These are phyloP conservation scores for Saguinus imperator DNA, from an alignment of 2,113 vertebrate species.

Conservation along the genomic window DNA sequence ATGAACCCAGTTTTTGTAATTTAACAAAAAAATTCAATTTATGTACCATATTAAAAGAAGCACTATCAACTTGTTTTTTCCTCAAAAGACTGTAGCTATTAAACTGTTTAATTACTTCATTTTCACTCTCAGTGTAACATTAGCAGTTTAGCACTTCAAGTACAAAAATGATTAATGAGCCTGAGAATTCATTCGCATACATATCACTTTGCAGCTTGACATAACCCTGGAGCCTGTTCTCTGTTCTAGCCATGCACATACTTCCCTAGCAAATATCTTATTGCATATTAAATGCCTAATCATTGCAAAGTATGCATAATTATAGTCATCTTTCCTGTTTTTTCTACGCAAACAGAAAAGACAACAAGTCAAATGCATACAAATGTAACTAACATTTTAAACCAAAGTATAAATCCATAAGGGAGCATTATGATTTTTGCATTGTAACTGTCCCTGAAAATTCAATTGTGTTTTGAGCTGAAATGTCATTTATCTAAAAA, in stretches of 20 bases:
- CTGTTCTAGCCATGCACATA: constrained; percentile 51
- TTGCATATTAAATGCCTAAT: constrained; percentile 74
- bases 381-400: constrained; percentile 36
- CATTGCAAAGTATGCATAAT: constrained; percentile 64
- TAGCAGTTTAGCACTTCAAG: constrained; percentile 79
- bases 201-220: constrained; percentile 70
- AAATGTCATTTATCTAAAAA: background rate
- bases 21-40: constrained; percentile 71
- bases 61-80: constrained; percentile 76
- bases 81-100: constrained; percentile 76
- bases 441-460: background rate
- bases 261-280: constrained; percentile 72
- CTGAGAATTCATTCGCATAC: constrained; percentile 74
- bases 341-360: constrained; percentile 43
- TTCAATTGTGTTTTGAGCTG: background rate
- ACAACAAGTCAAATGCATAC: constrained; percentile 41
- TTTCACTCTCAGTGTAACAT: constrained; percentile 78
- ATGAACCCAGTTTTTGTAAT: constrained; percentile 60
- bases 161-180: constrained; percentile 83
- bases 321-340: constrained; percentile 62
- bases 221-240: constrained; percentile 52
- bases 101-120: constrained; percentile 80
- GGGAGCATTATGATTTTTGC: constrained; percentile 6
- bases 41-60: constrained; percentile 57
- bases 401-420: background rate